Conservation (phyloP, 2,888 invertebrate genomes). For the Leuctra nigra region DNA sequence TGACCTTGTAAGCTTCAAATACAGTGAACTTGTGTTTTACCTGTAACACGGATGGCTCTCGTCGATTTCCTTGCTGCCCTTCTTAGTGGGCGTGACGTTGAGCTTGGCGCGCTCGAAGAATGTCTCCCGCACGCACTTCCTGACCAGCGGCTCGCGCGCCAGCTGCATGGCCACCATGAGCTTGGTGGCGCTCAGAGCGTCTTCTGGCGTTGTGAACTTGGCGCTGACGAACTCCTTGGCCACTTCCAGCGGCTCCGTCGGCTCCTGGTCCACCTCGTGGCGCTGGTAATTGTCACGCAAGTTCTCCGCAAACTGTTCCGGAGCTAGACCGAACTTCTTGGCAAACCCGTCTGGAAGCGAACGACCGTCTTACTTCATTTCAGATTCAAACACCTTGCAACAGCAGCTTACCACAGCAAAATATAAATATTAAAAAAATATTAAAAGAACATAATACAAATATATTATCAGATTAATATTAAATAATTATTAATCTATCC, state of each 20-base stretch:
- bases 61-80: constrained; percentile 91
- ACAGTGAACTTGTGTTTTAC: no score
- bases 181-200: constrained; percentile 83
- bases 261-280: constrained; percentile 91
- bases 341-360: constrained; percentile 65
- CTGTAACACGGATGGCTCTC: constrained; percentile 82
- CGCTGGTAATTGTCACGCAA: constrained; percentile 91
- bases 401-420: no score
- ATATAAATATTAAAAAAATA: neutral
- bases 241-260: constrained; percentile 72
- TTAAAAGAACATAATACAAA: neutral
- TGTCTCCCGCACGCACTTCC: constrained; percentile 77
- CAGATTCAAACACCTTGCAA: no score
- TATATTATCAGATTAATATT: neutral
- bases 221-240: constrained; percentile 50
- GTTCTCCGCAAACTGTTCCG: constrained; percentile 95
- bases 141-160: constrained; percentile 82
- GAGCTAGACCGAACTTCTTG: constrained; percentile 85
- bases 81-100: constrained; percentile 74
- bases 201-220: constrained; percentile 64
- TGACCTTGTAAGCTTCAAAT: no score
- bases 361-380: neutral
- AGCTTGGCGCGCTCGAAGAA: constrained; percentile 85
- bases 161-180: constrained; percentile 94
- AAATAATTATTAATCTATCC: no score